These are phyloP conservation scores for Prunella fulvescens DNA, from an alignment of 2,113 vertebrate species.

Conservation along the genomic window DNA sequence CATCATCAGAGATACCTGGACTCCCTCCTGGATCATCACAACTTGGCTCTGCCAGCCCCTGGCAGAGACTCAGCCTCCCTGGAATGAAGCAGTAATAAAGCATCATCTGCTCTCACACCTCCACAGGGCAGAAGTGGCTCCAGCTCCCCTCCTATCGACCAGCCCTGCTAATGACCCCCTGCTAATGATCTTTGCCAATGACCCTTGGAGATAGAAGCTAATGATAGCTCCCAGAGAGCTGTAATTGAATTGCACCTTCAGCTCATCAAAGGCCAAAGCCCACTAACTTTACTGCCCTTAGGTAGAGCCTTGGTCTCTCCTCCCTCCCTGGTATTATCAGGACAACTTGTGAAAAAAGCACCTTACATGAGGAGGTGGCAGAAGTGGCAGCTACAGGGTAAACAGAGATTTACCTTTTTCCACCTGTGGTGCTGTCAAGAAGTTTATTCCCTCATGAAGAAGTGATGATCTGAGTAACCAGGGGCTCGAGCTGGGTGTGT, in stretches of 20 bases:
- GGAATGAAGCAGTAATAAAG: neutral
- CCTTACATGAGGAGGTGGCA: neutral
- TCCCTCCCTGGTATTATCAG: neutral
- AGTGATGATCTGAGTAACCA: neutral
- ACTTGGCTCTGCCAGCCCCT: neutral
- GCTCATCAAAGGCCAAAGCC: conserved; percentile 20
- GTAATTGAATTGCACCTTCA: conserved; percentile 24
- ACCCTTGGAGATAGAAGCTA: conserved; percentile 15
- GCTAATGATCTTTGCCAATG: conserved; percentile 36
- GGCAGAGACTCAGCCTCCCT: neutral
- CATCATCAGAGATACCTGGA: neutral
- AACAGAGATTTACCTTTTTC: neutral
- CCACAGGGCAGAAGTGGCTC: neutral
- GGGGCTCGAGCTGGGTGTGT: neutral
- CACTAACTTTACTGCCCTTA: neutral
- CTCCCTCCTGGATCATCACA: neutral
- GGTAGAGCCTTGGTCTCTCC: fast-evolving
- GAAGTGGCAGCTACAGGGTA: neutral
- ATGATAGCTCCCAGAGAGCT: conserved; percentile 7
- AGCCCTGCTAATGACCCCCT: conserved; percentile 19
- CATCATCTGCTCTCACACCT: neutral
- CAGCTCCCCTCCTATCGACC: neutral
- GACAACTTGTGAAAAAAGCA: neutral
- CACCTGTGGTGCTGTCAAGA: neutral
- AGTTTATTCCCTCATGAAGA: neutral